Percentiles rank a stretch among this genome's conserved stretches.
phyloP scores from a whole-genome alignment of 2,888 invertebrate species.

The Uloborus plumipes region DNA sequence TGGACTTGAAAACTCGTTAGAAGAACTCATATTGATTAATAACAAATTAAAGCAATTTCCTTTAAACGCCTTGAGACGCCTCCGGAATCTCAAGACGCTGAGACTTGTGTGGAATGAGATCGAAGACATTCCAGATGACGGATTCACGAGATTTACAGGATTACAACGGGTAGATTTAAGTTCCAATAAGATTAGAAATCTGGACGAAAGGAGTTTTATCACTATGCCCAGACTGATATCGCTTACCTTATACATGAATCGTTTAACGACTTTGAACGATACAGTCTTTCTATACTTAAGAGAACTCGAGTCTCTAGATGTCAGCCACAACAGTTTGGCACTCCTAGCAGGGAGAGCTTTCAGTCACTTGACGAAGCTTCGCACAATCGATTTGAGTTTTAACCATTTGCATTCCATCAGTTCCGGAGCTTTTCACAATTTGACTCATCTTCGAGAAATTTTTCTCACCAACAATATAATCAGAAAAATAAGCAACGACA shows the following conservation, averaged over 20 bases:
- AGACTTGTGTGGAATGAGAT: conserved; percentile 85
- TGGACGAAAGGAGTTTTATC: conserved; percentile 83
- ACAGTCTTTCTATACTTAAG: conserved; percentile 80
- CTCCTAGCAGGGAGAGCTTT: conserved; percentile 82
- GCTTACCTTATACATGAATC: conserved; percentile 87
- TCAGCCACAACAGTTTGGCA: conserved; percentile 85
- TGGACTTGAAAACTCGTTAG: conserved; percentile 82
- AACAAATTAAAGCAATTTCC: conserved; percentile 88
- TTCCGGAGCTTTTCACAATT: conserved; percentile 83
- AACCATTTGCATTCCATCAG: conserved; percentile 88
- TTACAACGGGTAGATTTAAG: conserved; percentile 85
- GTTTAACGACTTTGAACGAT: conserved; percentile 82
- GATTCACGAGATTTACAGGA: conserved; percentile 79
- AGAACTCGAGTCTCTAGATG: conserved; percentile 85
- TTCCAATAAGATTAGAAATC: conserved; percentile 84
- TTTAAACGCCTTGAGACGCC: conserved; percentile 81
- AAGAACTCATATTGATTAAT: conserved; percentile 88
- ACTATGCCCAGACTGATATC: conserved; percentile 82
- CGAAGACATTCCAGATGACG: conserved; percentile 78
- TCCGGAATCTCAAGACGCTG: conserved; percentile 78
- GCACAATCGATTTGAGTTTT: conserved; percentile 87
- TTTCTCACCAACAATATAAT: conserved; percentile 91
- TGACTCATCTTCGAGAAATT: conserved; percentile 84
- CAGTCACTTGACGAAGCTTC: conserved; percentile 81
- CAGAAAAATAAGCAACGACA: conserved; percentile 83